A percentile compares a stretch with the other conserved stretches of the same genome.
Conservation (phyloP, 2,113 vertebrate species). For the Actenoides hombroni region DNA sequence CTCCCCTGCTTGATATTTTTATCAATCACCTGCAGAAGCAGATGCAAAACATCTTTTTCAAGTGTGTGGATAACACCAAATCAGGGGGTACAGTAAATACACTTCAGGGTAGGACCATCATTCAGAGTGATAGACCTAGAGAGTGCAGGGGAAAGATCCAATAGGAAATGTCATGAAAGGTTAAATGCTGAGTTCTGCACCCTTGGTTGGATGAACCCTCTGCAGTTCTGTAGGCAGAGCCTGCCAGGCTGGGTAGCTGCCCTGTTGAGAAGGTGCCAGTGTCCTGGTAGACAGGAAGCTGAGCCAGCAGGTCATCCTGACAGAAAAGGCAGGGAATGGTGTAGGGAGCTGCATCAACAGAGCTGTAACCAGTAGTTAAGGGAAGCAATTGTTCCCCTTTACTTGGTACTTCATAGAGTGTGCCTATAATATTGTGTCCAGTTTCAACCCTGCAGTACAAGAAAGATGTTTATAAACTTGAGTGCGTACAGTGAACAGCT, state of each 20-base stretch:
- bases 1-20: background rate
- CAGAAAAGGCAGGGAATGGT: background rate
- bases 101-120: background rate
- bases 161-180: background rate
- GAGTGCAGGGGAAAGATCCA: background rate
- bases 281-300: background rate
- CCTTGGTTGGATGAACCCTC: background rate
- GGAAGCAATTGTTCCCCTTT: background rate
- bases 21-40: background rate
- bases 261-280: fast-evolving
- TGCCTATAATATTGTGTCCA: background rate
- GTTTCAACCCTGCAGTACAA: background rate
- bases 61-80: background rate
- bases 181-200: background rate
- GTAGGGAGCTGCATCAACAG: background rate
- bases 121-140: background rate
- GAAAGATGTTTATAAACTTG: background rate
- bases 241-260: background rate
- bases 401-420: background rate
- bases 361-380: background rate
- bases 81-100: background rate
- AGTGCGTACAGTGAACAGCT: background rate
- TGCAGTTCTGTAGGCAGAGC: background rate
- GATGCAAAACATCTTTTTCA: background rate
- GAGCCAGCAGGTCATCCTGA: background rate